phyloP scores from a whole-genome alignment of 2,113 vertebrate species.

The Psephotus haematonotus region DNA sequence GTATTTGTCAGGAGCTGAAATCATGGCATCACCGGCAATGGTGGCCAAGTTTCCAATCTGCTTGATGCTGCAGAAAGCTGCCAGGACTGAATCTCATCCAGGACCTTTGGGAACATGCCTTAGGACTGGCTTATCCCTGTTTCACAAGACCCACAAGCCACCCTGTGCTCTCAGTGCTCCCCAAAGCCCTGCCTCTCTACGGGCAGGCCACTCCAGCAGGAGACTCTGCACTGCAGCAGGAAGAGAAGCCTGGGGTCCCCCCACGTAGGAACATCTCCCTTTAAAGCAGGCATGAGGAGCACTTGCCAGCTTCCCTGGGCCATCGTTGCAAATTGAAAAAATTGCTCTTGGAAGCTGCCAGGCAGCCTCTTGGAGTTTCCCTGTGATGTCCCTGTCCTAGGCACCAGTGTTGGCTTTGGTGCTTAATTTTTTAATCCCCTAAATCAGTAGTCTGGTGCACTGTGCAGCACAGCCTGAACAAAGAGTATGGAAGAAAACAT shows the following conservation, averaged over 20 bases:
- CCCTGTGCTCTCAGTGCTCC: accelerated
- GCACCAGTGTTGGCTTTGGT: background rate
- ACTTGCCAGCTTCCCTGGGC: background rate
- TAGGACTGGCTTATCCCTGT: background rate
- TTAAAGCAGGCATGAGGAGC: background rate
- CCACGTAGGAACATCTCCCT: background rate
- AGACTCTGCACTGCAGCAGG: background rate
- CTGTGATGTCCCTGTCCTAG: accelerated
- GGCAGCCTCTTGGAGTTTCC: accelerated
- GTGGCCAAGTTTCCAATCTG: slow-evolving; percentile 30
- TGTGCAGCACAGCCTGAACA: background rate
- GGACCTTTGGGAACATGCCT: background rate
- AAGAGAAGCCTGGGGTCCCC: background rate
- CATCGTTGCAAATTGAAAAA: background rate
- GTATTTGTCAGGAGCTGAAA: background rate
- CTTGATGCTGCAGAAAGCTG: background rate
- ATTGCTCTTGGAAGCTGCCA: background rate
- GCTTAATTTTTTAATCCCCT: background rate
- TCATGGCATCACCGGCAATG: accelerated
- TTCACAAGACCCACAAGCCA: background rate
- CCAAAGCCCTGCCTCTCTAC: background rate
- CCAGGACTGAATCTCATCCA: background rate
- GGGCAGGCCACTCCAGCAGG: accelerated
- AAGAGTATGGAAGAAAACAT: background rate
- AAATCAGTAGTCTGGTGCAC: background rate